Conservation (phyloP, 2,113 vertebrate genomes). For the Casuarius casuarius region DNA sequence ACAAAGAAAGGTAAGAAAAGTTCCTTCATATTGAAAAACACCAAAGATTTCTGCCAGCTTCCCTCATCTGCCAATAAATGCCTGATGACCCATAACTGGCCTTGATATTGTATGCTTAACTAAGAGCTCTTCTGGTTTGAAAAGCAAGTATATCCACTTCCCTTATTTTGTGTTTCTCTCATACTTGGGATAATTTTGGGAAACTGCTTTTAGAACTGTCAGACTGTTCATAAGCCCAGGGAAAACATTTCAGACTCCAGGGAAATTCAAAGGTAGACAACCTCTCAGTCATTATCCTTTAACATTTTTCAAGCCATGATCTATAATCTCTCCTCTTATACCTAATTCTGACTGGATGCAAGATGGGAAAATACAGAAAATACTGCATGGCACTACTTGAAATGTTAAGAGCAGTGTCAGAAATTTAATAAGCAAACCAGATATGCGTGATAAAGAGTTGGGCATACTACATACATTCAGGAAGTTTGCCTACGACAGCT, state of each 20-base stretch:
- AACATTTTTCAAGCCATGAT: neutral
- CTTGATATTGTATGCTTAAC: neutral
- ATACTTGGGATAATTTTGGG: neutral
- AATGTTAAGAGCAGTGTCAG: neutral
- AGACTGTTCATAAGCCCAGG: neutral
- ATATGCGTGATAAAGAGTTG: no score
- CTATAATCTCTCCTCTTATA: neutral
- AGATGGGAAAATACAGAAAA: neutral
- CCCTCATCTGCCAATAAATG: neutral
- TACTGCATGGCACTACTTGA: fast-evolving
- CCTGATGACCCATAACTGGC: neutral
- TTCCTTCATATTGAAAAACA: neutral
- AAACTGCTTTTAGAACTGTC: neutral
- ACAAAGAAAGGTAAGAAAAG: neutral
- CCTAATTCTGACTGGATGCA: neutral
- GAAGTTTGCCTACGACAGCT: neutral
- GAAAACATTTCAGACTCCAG: neutral
- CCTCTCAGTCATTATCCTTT: neutral
- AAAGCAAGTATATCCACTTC: neutral
- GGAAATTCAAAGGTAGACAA: neutral
- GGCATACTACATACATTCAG: neutral
- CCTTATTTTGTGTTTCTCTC: neutral
- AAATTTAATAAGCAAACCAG: neutral
- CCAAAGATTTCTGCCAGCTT: neutral
- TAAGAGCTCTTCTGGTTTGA: neutral